phyloP scores from a whole-genome alignment of 2,113 vertebrate genomes.

The Cricetomys ansorgei region DNA sequence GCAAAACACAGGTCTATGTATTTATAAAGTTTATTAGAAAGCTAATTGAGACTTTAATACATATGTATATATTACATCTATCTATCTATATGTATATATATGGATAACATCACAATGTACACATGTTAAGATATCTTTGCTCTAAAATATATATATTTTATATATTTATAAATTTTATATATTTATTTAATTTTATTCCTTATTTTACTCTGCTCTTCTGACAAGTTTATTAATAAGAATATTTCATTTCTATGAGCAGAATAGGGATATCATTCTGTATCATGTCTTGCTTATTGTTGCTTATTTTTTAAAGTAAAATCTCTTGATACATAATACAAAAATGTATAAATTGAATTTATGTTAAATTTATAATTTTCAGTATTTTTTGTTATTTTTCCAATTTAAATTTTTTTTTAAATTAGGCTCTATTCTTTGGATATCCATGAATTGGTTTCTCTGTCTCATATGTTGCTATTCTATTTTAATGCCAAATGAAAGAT shows the following conservation, averaged over 20 bases:
- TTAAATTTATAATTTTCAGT: neutral
- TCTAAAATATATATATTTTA: too few species aligned
- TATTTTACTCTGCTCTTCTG: neutral
- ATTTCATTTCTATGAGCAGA: neutral
- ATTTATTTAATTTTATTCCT: slow-evolving; percentile 15
- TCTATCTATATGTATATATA: too few species aligned
- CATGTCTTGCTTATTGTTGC: neutral
- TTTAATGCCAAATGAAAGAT: slow-evolving; percentile 9
- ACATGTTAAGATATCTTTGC: too few species aligned
- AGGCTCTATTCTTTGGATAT: neutral
- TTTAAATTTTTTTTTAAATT: neutral
- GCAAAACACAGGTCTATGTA: neutral
- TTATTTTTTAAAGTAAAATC: slow-evolving; percentile 17
- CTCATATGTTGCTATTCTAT: slow-evolving; percentile 17
- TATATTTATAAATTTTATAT: slow-evolving; percentile 14
- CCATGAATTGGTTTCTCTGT: neutral
- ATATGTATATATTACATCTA: too few species aligned
- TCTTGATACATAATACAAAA: neutral
- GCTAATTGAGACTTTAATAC: neutral
- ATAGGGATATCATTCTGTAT: neutral
- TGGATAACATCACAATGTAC: too few species aligned
- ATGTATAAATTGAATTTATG: neutral
- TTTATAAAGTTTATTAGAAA: slow-evolving; percentile 45
- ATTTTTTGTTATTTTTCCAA: slow-evolving; percentile 31
- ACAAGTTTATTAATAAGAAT: slow-evolving; percentile 17